phyloP scores from a whole-genome alignment of 2,888 invertebrate genomes.

The Aphidius colemani region DNA sequence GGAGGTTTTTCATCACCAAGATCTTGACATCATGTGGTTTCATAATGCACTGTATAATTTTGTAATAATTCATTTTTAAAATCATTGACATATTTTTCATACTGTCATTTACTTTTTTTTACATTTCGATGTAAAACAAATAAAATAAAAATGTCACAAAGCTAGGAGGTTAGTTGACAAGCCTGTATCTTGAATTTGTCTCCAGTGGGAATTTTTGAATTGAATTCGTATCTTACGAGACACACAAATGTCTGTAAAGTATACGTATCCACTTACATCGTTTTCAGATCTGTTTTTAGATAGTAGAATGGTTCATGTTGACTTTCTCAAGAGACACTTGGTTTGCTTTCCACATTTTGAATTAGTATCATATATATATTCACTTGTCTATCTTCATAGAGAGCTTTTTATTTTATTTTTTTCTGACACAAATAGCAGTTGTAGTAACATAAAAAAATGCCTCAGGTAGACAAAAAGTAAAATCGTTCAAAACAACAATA shows the following conservation, averaged over 20 bases:
- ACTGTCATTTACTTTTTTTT: neutral
- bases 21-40: constrained; percentile 9
- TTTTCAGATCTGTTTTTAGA: constrained; percentile 2
- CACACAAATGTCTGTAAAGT: neutral
- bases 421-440: no score
- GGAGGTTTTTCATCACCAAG: neutral
- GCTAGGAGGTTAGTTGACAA: neutral
- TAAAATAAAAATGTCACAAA: no score
- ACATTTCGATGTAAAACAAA: neutral
- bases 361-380: no score
- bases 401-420: no score
- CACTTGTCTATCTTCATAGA: no score
- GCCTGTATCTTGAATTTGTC: neutral
- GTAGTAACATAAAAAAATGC: neutral
- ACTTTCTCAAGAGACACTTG: neutral
- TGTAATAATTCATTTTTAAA: constrained; percentile 44
- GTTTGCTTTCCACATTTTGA: no score
- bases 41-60: constrained; percentile 53
- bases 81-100: neutral
- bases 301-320: neutral
- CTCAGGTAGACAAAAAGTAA: neutral
- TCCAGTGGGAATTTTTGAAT: neutral
- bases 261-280: constrained; percentile 1
- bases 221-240: neutral
- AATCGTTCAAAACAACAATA: neutral